Base-by-base conservation (phyloP, 2,113 vertebrate species). In the Cyprinodon tularosa region DNA sequence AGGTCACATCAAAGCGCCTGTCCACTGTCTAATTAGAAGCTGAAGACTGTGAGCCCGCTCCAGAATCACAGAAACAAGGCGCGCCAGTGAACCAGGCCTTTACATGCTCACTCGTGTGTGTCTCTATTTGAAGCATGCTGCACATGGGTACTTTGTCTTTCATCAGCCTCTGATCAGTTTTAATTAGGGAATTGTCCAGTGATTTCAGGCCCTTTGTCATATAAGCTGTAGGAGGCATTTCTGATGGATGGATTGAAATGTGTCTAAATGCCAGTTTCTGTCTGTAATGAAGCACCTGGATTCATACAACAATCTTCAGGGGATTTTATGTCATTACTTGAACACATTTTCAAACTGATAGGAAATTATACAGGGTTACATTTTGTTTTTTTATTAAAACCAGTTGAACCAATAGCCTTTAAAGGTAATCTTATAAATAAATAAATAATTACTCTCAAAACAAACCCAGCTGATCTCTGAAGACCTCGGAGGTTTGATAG, bases 11-110 rank as follows among this genome's bases (percentile, higher is more conserved):
- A 88, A 77, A 88, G 83, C 70, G 77, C 74, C 63, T 68, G 82
- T 77, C 78, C 76, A 40, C 47, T 38, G 82, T 86, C 89, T 88
- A 88, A 91, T 91, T 91, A 91, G 88, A 84, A 86, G 39, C 37
- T 48, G 80, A 87, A 65, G 74, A 77, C 62, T 75, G 65, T 0
- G 13, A 80, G 65, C 86, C 78, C 76, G 80, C 78, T 80, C 50
- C 60, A 68, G 82, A 64, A 66, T 65, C 72, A 37, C 22, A 59
- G 22, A 29, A 76, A 78, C 50, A 80, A 70, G 14, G 13, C 73
- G 39, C 63, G 45, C 6, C 1, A 39, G 66, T 13, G 29, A 71
- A 65, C 50, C 40, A 60, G 65, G 71, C 63, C 13, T 65, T 61
- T 66, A 65, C 76, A 67, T 53, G 61, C 37, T 70, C 66, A 7